Percentiles rank a stretch among this genome's conserved stretches.
phyloP scores from a whole-genome alignment of 2,888 invertebrate species.

The Agrotis puta region DNA sequence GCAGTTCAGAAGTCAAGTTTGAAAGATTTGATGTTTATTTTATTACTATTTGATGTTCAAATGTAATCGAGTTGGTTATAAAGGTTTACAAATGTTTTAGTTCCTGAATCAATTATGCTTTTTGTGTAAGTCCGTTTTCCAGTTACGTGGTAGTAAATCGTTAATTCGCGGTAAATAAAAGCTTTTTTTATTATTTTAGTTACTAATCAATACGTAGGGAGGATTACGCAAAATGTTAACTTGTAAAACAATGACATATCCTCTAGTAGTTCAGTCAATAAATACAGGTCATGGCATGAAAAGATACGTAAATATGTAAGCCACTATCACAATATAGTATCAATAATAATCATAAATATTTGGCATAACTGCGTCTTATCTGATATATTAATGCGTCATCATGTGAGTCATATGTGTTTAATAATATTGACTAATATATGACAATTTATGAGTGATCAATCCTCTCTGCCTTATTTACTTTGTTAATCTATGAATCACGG shows the following conservation, averaged over 20 bases:
- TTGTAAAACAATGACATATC: background rate
- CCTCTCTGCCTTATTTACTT: background rate
- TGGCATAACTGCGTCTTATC: conserved; percentile 2
- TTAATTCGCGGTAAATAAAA: background rate
- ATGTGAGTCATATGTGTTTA: background rate
- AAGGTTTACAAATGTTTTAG: conserved; percentile 25
- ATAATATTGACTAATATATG: background rate
- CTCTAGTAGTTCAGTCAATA: too few relatives aligned
- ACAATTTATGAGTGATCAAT: background rate
- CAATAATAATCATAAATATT: conserved; percentile 1
- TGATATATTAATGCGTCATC: conserved; percentile 13
- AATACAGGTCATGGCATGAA: background rate
- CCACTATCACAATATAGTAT: background rate
- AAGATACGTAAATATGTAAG: background rate
- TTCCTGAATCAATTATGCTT: conserved; percentile 29
- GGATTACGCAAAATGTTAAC: background rate
- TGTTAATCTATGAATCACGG: conserved; percentile 1
- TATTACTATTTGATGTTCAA: conserved; percentile 52
- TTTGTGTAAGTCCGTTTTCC: conserved; percentile 3
- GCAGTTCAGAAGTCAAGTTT: conserved; percentile 28
- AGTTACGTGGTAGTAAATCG: background rate
- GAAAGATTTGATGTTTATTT: conserved; percentile 50
- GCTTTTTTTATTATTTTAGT: conserved; percentile 1
- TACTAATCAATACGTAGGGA: background rate
- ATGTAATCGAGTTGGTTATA: conserved; percentile 44